Conservation (phyloP, 2,797 vertebrate species). For the Chelonia mydas region DNA sequence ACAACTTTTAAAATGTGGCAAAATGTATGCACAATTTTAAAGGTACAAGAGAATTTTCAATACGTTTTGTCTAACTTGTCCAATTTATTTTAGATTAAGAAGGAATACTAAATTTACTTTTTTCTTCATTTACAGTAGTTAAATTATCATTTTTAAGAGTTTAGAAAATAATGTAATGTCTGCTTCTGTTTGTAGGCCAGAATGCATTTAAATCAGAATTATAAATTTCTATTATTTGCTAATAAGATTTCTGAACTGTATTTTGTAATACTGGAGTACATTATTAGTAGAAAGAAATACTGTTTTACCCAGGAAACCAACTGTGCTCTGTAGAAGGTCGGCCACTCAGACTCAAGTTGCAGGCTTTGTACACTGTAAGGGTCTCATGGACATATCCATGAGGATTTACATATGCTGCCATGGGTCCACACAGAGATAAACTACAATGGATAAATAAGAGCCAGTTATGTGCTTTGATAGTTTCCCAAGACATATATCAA, state of each 20-base stretch:
- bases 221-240: background rate
- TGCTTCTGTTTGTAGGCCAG: background rate
- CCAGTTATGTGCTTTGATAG: background rate
- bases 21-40: background rate
- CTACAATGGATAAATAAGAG: slow-evolving; percentile 74
- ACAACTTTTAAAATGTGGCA: background rate
- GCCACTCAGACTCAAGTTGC: slow-evolving; percentile 91
- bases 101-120: background rate
- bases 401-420: slow-evolving; percentile 98
- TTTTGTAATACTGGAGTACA: background rate
- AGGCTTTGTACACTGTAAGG: slow-evolving; percentile 95
- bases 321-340: slow-evolving; percentile 95
- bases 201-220: background rate
- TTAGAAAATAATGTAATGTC: fast-evolving
- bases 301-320: slow-evolving; percentile 98
- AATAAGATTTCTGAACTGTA: background rate
- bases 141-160: fast-evolving
- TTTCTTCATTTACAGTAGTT: fast-evolving
- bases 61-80: background rate
- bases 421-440: slow-evolving; percentile 94
- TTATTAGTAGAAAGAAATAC: background rate
- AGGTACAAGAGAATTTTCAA: background rate
- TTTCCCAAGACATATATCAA: background rate
- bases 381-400: slow-evolving; percentile 98
- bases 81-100: background rate